Evolutionary conservation across 2,888 invertebrate species (phyloP).

Genomic region (Drosophila ustulata): DNA sequence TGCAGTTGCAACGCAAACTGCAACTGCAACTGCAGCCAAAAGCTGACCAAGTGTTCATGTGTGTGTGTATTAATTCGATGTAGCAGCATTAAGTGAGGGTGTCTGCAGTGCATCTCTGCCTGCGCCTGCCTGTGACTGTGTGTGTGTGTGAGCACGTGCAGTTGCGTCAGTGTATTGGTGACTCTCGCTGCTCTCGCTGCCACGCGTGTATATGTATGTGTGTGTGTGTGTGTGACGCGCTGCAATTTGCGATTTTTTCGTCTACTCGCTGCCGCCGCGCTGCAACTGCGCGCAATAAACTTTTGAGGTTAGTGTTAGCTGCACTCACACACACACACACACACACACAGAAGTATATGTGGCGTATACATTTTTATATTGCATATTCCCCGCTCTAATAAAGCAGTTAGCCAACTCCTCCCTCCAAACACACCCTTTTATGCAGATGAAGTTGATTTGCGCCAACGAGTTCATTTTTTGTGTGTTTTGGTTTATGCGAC

Average conservation of each 20-base stretch:
- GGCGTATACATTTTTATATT: slow-evolving; percentile 21
- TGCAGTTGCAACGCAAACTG: slow-evolving; percentile 14
- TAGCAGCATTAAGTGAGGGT: slow-evolving; percentile 42
- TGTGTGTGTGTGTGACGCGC: slow-evolving; percentile 41
- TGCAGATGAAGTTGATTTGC: slow-evolving; percentile 38
- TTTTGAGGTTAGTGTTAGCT: slow-evolving; percentile 73
- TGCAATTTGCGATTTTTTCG: slow-evolving; percentile 64
- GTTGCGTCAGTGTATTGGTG: slow-evolving; percentile 54
- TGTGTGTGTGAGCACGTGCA: slow-evolving; percentile 56
- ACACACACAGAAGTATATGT: not conserved
- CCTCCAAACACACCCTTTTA: slow-evolving; percentile 9
- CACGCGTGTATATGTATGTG: slow-evolving; percentile 17
- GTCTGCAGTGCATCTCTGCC: slow-evolving; percentile 53
- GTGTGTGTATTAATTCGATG: slow-evolving; percentile 30
- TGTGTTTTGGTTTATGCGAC: slow-evolving; percentile 49
- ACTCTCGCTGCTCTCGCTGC: slow-evolving; percentile 50
- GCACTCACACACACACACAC: slow-evolving; percentile 27
- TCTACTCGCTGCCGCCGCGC: slow-evolving; percentile 33
- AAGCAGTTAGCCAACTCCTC: slow-evolving; percentile 36
- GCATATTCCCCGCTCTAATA: slow-evolving; percentile 47
- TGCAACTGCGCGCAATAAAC: slow-evolving; percentile 72
- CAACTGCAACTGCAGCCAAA: slow-evolving; percentile 41
- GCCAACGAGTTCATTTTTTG: slow-evolving; percentile 27
- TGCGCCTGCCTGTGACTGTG: slow-evolving; percentile 15
- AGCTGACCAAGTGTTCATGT: slow-evolving; percentile 21